Evolutionary conservation across 1,140 invertebrate genomes (phyloP).

Genomic region (Tyrophagus putrescentiae): DNA sequence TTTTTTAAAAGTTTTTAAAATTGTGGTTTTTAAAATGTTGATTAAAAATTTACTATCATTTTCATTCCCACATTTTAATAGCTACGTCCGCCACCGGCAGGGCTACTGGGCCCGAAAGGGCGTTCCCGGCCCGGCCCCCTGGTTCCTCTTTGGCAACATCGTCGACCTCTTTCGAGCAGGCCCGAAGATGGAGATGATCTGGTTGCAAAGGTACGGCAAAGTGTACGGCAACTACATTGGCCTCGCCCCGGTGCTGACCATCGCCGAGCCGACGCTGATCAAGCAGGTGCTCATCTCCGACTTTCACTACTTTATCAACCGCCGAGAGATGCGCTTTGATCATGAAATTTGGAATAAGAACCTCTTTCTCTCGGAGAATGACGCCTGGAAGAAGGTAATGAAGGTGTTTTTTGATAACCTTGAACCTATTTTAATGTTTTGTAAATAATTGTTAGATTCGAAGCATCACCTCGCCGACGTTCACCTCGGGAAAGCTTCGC

Average conservation of each 20-base stretch:
- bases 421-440: too few relatives aligned
- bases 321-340: conserved; percentile 13
- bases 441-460: too few relatives aligned
- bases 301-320: conserved; percentile 31
- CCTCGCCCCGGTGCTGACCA: conserved; percentile 29
- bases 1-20: too few relatives aligned
- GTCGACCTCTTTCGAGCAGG: background rate
- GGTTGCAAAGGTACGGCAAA: conserved; percentile 31
- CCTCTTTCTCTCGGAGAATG: background rate
- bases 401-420: too few relatives aligned
- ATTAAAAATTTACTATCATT: background rate
- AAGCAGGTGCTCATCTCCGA: conserved; percentile 33
- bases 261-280: conserved; percentile 32
- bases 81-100: background rate
- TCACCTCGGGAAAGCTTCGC: conserved; percentile 43
- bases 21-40: too few relatives aligned
- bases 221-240: conserved; percentile 33
- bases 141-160: background rate
- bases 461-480: conserved; percentile 41
- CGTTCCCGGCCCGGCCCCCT: background rate
- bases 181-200: conserved; percentile 28
- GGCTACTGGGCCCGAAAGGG: background rate
- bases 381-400: conserved; percentile 10
- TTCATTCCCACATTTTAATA: background rate
- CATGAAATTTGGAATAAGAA: conserved; percentile 2